Evolutionary conservation across 2,888 invertebrate genomes (phyloP).

Genomic region (Melanchra persicariae): DNA sequence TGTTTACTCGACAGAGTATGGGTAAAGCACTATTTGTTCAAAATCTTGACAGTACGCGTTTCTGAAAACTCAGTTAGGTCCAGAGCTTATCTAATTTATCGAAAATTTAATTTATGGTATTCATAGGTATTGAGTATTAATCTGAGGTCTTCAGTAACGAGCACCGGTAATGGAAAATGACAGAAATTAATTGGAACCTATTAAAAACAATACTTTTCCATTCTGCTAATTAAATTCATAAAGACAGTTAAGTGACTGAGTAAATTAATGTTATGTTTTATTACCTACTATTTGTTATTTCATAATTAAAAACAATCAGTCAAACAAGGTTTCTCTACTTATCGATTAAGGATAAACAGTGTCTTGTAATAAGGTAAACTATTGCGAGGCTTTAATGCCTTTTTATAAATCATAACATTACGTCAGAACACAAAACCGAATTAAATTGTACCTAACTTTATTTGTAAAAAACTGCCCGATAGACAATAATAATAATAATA

Average conservation of each 20-base stretch:
- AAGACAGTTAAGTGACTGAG: not conserved
- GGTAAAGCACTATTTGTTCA: not conserved
- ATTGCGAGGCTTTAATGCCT: not conserved
- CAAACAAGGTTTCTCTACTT: conserved; percentile 20
- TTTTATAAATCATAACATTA: not conserved
- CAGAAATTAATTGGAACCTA: conserved; percentile 14
- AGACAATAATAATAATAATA: no score
- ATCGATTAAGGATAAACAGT: conserved; percentile 14
- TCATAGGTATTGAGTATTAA: not conserved
- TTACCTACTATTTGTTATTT: not conserved
- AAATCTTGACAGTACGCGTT: not conserved
- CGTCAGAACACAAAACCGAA: no score
- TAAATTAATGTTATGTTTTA: conserved; percentile 17
- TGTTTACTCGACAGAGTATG: no score
- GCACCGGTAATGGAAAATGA: conserved; percentile 14
- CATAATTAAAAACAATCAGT: conserved; percentile 8
- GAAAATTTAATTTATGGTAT: not conserved
- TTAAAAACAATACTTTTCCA: conserved; percentile 21
- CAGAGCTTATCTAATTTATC: not conserved
- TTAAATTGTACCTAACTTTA: no score
- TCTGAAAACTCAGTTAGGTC: no score
- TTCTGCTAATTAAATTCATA: conserved; percentile 2
- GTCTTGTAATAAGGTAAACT: not conserved
- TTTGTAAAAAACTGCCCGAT: no score
- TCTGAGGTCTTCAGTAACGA: not conserved